Evolutionary conservation across 2,888 invertebrate species (phyloP).

Genomic region (Chydorus sphaericus): DNA sequence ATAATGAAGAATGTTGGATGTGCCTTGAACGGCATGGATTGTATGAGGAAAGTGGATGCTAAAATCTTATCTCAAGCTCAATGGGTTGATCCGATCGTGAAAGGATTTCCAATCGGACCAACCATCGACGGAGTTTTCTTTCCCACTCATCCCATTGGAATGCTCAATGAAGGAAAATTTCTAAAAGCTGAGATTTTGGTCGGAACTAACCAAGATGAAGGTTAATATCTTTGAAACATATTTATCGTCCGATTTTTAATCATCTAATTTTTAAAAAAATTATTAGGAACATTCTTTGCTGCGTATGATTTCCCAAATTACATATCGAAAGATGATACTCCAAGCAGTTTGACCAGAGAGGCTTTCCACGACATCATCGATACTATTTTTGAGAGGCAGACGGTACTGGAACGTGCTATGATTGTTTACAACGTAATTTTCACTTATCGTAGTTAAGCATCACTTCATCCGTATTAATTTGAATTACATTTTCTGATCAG

Average conservation of each 20-base stretch:
- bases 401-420: slow-evolving; percentile 66
- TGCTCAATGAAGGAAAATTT: slow-evolving; percentile 66
- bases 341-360: slow-evolving; percentile 64
- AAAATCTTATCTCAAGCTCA: too few species aligned
- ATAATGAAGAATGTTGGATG: slow-evolving; percentile 79
- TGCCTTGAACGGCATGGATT: slow-evolving; percentile 61
- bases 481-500: too few species aligned
- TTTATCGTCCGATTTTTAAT: too few species aligned
- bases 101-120: too few species aligned
- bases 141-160: slow-evolving; percentile 68
- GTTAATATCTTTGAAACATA: too few species aligned
- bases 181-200: slow-evolving; percentile 77
- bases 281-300: slow-evolving; percentile 87
- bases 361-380: slow-evolving; percentile 76
- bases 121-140: slow-evolving; percentile 81
- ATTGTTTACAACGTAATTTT: slow-evolving; percentile 81
- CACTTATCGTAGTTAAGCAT: too few species aligned
- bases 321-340: slow-evolving; percentile 78
- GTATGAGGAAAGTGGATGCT: slow-evolving; percentile 75
- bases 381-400: slow-evolving; percentile 74
- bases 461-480: too few species aligned
- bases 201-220: slow-evolving; percentile 90
- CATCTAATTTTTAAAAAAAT: too few species aligned
- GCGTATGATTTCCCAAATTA: slow-evolving; percentile 81
- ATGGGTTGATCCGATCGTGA: too few species aligned